These are phyloP conservation scores for Falco peregrinus DNA, from an alignment of 2,797 vertebrate genomes.

Conservation along the genomic window DNA sequence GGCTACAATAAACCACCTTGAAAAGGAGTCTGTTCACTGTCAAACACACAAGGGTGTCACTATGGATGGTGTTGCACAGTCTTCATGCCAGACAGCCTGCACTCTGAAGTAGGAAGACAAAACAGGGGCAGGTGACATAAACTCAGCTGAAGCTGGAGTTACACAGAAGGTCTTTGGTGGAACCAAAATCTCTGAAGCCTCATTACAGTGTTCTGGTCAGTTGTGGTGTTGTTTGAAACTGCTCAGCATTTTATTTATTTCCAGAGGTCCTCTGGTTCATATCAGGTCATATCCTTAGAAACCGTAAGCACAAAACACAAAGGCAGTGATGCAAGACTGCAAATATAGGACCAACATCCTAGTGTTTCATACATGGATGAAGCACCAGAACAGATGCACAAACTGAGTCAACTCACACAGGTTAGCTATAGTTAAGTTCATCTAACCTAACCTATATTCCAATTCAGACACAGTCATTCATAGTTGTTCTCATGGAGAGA, in stretches of 20 bases:
- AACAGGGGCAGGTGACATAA: neutral
- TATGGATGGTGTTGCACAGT: accelerated
- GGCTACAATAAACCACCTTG: neutral
- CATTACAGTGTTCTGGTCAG: neutral
- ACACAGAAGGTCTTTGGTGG: neutral
- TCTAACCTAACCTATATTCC: neutral
- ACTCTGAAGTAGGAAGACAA: neutral
- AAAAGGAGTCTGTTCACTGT: neutral
- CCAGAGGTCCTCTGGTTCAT: neutral
- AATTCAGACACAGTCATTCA: neutral
- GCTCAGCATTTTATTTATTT: accelerated
- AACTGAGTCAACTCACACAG: accelerated
- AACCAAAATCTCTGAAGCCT: neutral
- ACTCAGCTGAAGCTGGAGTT: neutral
- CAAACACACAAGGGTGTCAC: neutral
- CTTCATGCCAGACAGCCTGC: neutral
- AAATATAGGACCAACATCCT: neutral
- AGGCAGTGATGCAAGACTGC: neutral
- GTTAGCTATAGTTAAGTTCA: neutral
- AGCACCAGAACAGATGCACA: neutral
- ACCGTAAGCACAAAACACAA: neutral
- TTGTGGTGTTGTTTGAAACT: neutral
- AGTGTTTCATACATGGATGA: neutral
- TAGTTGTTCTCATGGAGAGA: neutral
- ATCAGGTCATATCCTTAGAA: neutral